A percentile compares a stretch with the other conserved stretches of the same genome.
phyloP scores from a whole-genome alignment of 1,140 invertebrate species.

The Meteorus sp. region DNA sequence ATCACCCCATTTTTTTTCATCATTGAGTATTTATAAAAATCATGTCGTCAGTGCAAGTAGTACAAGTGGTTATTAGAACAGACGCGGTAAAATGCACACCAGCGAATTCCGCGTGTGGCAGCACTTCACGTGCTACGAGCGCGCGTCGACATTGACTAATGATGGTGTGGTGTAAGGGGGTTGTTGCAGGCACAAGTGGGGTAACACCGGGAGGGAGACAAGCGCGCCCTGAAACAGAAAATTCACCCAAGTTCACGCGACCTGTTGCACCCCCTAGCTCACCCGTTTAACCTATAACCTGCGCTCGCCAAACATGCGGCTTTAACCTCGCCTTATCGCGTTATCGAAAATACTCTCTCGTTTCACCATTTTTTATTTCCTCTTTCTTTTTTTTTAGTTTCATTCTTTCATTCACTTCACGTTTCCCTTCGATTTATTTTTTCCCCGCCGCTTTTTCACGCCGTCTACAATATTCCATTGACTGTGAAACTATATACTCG shows the following conservation, averaged over 20 bases:
- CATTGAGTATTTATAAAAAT: too few relatives aligned
- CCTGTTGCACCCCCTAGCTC: slow-evolving; percentile 60
- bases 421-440: background rate
- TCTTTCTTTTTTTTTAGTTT: background rate
- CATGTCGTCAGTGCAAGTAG: slow-evolving; percentile 33
- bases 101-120: slow-evolving; percentile 48
- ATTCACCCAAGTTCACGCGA: slow-evolving; percentile 60
- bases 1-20: too few relatives aligned
- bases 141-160: slow-evolving; percentile 60
- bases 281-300: slow-evolving; percentile 61
- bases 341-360: slow-evolving; percentile 51
- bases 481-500: too few relatives aligned
- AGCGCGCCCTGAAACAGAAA: slow-evolving; percentile 56
- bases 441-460: too few relatives aligned
- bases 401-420: too few relatives aligned
- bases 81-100: slow-evolving; percentile 53
- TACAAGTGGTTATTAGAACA: slow-evolving; percentile 51
- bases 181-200: slow-evolving; percentile 23
- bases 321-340: slow-evolving; percentile 60
- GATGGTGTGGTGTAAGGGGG: slow-evolving; percentile 53
- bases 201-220: slow-evolving; percentile 48
- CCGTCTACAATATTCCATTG: too few relatives aligned
- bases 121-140: slow-evolving; percentile 30
- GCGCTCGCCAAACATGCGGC: slow-evolving; percentile 58
- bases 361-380: slow-evolving; percentile 14